Percentiles rank a stretch among this genome's conserved stretches.
phyloP scores from a whole-genome alignment of 2,797 vertebrate genomes.

The Anguilla megastoma region DNA sequence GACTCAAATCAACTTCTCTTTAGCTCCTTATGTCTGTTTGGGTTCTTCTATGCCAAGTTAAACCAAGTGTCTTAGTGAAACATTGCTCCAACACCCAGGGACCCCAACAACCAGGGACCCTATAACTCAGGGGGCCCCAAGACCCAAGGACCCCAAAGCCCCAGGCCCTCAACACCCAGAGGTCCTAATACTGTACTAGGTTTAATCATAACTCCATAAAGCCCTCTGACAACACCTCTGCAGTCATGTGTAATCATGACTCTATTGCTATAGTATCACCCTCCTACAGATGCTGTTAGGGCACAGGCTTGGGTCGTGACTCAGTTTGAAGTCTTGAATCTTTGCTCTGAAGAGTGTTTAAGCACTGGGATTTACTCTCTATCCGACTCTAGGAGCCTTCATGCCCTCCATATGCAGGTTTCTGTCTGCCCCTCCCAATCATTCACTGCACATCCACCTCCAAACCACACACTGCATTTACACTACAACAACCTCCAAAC shows the following conservation, averaged over 20 bases:
- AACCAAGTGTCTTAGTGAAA: not conserved
- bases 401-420: no score
- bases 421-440: no score
- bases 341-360: no score
- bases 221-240: not conserved
- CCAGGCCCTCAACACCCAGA: not conserved
- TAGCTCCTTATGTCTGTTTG: not conserved
- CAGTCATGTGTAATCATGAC: not conserved
- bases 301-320: no score
- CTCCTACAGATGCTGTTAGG: no score
- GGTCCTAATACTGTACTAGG: not conserved
- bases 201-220: not conserved
- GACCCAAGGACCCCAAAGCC: not conserved
- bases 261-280: no score
- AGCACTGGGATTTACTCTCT: no score
- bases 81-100: not conserved
- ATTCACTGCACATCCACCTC: not conserved
- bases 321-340: no score
- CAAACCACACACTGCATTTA: not conserved
- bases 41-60: not conserved
- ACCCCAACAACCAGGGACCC: not conserved
- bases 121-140: not conserved
- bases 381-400: no score
- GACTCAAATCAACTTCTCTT: not conserved
- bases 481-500: not conserved